Base-by-base conservation (phyloP, 2,113 vertebrate genomes). In the Nothobranchius kuhntae region DNA sequence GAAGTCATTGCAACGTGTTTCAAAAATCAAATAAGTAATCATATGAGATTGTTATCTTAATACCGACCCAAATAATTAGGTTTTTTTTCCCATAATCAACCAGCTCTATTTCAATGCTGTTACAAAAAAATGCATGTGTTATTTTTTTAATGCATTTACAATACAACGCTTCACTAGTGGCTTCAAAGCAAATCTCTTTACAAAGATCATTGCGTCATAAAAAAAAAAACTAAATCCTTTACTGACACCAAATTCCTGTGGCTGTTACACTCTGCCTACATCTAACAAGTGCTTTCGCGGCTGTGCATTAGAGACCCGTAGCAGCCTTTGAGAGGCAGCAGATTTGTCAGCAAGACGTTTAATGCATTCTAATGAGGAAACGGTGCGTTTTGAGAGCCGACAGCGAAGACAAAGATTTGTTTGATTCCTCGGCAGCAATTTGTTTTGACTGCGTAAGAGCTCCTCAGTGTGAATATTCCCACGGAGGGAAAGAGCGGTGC, bases 281-380 rank as follows among this genome's bases (percentile, higher is more conserved):
- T 72, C 21, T 15, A 21, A 21, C 63, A 42, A 63, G 61, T 52
- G 44, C 53, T 71, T 53, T 24, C 50, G 47, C 24, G 36, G 54
- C 7, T 52, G 62, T 59, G 48, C 59, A 55, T 53, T 17, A 65
- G 17, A 71, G 24, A 48, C 52, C 21, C 54, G 52, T 15, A 7
- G 26, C 21, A 47, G 35, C 48, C 44, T 70, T 63, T 58, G 44
- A 65, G 56, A 47, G 45, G 53, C 57, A 66, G 47, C 9, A 7
- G 51, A 42, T 77, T 69, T 52, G 26, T 70, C 64, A 63, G 53
- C 53, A 0, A 44, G 74, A 71, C 4, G 3, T 63, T 61, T 63
- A 56, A 69, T 71, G 75, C 73, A 73, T 82, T 65, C 53, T 68
- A 74, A 80, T 65, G 17, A 82, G 74, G 45, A 76, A 77, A 73